phyloP scores from a whole-genome alignment of 2,113 vertebrate species.

The Rhizomys pruinosus region DNA sequence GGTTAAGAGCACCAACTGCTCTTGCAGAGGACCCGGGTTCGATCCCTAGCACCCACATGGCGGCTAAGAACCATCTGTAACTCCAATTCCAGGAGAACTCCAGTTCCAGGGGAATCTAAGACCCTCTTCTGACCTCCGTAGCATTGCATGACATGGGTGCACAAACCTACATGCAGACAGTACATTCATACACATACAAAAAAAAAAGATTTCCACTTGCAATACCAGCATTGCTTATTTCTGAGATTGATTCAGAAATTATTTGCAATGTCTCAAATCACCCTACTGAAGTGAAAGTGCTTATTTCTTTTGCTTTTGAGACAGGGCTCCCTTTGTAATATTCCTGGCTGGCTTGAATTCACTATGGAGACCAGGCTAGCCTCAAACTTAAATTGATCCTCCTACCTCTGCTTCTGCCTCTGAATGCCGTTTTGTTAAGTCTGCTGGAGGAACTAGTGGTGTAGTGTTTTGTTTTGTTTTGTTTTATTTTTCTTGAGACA shows the following conservation, averaged over 20 bases:
- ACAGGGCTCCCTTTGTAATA: background rate
- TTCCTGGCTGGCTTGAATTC: background rate
- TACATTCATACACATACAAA: too few species aligned
- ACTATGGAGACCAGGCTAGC: background rate
- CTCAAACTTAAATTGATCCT: background rate
- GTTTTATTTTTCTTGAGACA: background rate
- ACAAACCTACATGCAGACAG: too few species aligned
- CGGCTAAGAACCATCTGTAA: too few species aligned
- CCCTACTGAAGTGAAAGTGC: background rate
- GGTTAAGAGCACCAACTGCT: too few species aligned
- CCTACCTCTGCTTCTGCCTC: background rate
- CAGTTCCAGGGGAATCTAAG: too few species aligned
- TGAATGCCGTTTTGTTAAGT: background rate
- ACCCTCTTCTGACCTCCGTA: too few species aligned
- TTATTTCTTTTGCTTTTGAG: background rate
- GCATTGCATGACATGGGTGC: too few species aligned
- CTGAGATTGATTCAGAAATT: constrained; percentile 11
- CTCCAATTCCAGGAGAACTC: too few species aligned
- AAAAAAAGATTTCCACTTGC: background rate
- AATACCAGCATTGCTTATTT: background rate
- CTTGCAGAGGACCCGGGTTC: too few species aligned
- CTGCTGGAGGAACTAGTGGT: constrained; percentile 22
- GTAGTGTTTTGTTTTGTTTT: background rate
- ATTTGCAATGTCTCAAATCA: background rate
- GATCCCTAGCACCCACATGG: too few species aligned